Evolutionary conservation across 2,113 vertebrate species (phyloP).

Genomic region (Oryzias melastigma): DNA sequence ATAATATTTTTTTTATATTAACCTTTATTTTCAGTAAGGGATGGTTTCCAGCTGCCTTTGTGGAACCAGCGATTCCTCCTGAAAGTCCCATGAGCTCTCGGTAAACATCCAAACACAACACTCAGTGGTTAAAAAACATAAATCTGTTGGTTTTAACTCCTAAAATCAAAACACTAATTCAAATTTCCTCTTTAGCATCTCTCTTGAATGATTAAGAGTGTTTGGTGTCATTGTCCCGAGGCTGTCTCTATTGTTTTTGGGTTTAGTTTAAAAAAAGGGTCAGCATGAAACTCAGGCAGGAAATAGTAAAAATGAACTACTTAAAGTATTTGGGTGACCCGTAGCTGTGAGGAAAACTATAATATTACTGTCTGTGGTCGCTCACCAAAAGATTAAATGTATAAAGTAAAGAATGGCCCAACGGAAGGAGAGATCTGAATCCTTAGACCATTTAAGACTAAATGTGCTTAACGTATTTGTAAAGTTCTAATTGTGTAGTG

Average conservation of each 20-base stretch:
- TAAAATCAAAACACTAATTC: too few species aligned
- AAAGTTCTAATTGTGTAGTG: too few species aligned
- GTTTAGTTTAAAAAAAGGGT: conserved; percentile 43
- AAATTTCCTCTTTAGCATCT: background rate
- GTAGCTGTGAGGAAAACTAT: conserved; percentile 48
- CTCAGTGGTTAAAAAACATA: too few species aligned
- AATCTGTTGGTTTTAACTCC: too few species aligned
- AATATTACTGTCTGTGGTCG: background rate
- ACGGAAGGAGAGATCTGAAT: too few species aligned
- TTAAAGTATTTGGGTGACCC: conserved; percentile 67
- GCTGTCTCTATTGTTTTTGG: conserved; percentile 26
- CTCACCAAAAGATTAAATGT: too few species aligned
- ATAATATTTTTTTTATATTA: too few species aligned
- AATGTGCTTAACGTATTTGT: too few species aligned
- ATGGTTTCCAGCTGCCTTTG: conserved; percentile 76
- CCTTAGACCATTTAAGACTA: too few species aligned
- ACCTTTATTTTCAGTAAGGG: conserved; percentile 61
- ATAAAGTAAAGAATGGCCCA: too few species aligned
- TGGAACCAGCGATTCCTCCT: conserved; percentile 57
- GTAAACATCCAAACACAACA: conserved; percentile 41
- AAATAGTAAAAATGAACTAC: conserved; percentile 47
- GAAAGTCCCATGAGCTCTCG: conserved; percentile 17
- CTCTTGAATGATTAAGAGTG: background rate
- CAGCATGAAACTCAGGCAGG: conserved; percentile 37
- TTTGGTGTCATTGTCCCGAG: conserved; percentile 2